These are phyloP conservation scores for Dioctria rufipes DNA, from an alignment of 2,888 invertebrate genomes.

Conservation along the genomic window DNA sequence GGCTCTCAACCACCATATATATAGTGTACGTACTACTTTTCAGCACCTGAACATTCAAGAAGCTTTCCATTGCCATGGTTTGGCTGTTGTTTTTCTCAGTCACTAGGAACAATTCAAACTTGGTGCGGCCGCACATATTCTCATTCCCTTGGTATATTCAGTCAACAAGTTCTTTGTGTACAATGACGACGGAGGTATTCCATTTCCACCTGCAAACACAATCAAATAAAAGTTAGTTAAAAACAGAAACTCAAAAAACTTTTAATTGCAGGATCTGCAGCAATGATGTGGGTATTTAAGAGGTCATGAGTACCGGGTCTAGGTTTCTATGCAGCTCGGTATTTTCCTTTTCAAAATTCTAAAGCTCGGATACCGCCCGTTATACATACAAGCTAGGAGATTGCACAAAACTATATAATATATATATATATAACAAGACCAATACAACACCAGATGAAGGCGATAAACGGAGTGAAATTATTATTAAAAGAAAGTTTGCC, in stretches of 20 bases:
- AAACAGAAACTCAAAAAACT: background rate
- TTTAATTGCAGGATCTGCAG: slow-evolving; percentile 9
- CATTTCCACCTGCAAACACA: slow-evolving; percentile 30
- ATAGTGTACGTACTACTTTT: too few relatives aligned
- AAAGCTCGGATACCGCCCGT: too few relatives aligned
- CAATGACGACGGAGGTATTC: background rate
- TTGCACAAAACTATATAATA: too few relatives aligned
- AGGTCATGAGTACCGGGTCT: slow-evolving; percentile 1
- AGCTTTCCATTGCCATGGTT: background rate
- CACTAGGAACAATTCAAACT: background rate
- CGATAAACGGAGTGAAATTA: background rate
- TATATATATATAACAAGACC: background rate
- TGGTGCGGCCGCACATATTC: background rate
- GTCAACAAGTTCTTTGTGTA: background rate
- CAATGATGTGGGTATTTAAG: slow-evolving; percentile 12
- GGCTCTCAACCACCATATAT: background rate
- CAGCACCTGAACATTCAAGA: too few relatives aligned
- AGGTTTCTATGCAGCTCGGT: too few relatives aligned
- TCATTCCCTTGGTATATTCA: background rate
- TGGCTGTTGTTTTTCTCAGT: background rate
- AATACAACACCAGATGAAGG: background rate
- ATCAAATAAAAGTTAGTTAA: background rate
- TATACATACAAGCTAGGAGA: too few relatives aligned
- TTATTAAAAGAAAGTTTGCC: slow-evolving; percentile 7
- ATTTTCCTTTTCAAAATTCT: too few relatives aligned